Evolutionary conservation across 2,113 vertebrate genomes (phyloP).

Genomic region (Gnathonemus echidnorhynchus): DNA sequence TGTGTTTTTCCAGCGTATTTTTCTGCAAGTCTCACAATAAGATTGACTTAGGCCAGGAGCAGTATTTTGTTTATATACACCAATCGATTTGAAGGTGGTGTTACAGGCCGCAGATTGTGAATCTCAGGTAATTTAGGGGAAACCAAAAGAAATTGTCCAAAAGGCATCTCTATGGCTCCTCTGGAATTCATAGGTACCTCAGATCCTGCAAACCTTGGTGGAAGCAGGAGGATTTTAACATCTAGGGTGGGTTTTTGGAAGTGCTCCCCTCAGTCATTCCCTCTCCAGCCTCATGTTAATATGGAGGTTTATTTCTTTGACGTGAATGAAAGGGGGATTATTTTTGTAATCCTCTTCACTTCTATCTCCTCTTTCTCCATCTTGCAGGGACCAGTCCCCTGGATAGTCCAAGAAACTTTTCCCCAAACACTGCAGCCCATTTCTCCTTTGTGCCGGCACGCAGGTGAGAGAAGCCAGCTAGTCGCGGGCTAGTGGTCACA

Average conservation of each 20-base stretch:
- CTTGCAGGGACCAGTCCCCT: constrained; percentile 83
- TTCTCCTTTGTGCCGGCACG: constrained; percentile 93
- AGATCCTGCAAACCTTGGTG: not conserved
- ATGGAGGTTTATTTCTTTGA: not conserved
- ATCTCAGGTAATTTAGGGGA: not conserved
- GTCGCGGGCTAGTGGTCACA: not conserved
- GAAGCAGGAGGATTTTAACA: not conserved
- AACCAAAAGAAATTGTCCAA: not conserved
- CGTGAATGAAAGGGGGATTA: not conserved
- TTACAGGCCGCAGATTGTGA: not conserved
- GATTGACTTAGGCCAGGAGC: not conserved
- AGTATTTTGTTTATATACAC: not conserved
- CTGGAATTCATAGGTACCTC: not conserved
- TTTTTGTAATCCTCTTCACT: not conserved
- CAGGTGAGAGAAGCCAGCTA: constrained; percentile 68
- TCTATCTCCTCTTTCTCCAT: constrained; percentile 22
- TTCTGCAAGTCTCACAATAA: not conserved
- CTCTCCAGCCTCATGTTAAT: not conserved
- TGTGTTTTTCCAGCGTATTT: not conserved
- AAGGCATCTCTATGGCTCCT: not conserved
- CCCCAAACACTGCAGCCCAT: constrained; percentile 89
- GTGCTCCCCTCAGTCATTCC: not conserved
- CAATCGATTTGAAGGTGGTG: not conserved
- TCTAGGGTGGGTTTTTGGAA: not conserved
- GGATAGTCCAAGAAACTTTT: constrained; percentile 96